phyloP scores from a whole-genome alignment of 2,888 invertebrate genomes.

The Mimumesa dahlbomi region DNA sequence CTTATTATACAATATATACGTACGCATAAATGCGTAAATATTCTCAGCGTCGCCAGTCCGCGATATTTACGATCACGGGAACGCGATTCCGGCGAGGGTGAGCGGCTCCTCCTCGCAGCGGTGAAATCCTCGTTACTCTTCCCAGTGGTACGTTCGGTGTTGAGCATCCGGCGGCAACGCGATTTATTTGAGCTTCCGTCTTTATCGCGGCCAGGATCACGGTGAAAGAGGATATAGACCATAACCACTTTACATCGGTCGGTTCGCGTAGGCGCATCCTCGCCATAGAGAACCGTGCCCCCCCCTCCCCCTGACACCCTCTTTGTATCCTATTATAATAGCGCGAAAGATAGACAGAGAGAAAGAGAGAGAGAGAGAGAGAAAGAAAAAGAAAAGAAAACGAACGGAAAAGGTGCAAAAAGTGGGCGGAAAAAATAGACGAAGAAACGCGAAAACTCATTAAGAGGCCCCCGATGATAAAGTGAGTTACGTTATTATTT shows the following conservation, averaged over 20 bases:
- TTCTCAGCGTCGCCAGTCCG: no score
- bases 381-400: neutral
- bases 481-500: constrained; percentile 9
- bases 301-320: constrained; percentile 28
- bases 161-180: constrained; percentile 72
- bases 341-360: constrained; percentile 14
- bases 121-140: constrained; percentile 72
- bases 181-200: constrained; percentile 76
- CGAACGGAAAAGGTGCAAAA: neutral
- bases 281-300: constrained; percentile 35
- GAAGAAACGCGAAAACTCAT: no score
- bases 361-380: neutral
- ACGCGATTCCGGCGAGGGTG: neutral
- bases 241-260: constrained; percentile 70
- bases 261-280: constrained; percentile 45
- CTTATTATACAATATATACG: no score
- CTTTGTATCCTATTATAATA: constrained; percentile 52
- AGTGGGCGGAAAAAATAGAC: constrained; percentile 1
- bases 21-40: no score
- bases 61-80: no score
- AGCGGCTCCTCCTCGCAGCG: neutral
- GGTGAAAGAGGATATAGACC: constrained; percentile 71
- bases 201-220: constrained; percentile 71
- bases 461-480: no score
- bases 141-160: constrained; percentile 63